phyloP scores from a whole-genome alignment of 2,888 invertebrate genomes.

The Seira musarum region DNA sequence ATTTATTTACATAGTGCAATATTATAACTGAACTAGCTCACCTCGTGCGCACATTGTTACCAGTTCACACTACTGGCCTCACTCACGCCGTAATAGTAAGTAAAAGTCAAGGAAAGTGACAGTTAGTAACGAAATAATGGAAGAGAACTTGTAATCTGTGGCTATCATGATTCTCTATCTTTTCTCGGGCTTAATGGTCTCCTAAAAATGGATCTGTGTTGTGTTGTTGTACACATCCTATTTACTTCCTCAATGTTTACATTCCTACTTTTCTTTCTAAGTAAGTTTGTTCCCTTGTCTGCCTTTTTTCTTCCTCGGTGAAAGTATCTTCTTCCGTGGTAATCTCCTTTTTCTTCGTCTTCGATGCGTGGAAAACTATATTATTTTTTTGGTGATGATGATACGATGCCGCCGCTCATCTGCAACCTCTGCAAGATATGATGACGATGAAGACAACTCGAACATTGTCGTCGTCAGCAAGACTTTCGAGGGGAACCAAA shows the following conservation, averaged over 20 bases:
- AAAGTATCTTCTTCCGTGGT: not conserved
- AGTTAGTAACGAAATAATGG: slow-evolving; percentile 45
- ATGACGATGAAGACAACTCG: not conserved
- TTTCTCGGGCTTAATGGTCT: slow-evolving; percentile 45
- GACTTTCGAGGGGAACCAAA: too few relatives aligned
- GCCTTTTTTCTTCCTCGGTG: not conserved
- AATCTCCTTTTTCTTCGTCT: slow-evolving; percentile 34
- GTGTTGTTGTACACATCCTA: not conserved
- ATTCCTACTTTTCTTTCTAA: slow-evolving; percentile 13
- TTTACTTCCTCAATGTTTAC: slow-evolving; percentile 17
- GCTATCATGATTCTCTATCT: slow-evolving; percentile 58
- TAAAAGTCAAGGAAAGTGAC: slow-evolving; percentile 40
- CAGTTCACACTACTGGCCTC: slow-evolving; percentile 9
- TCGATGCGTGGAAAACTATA: slow-evolving; percentile 58
- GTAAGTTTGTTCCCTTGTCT: slow-evolving; percentile 2
- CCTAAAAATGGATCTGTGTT: slow-evolving; percentile 40
- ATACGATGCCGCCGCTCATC: too few relatives aligned
- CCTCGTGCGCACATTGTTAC: slow-evolving; percentile 5
- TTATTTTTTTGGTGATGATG: slow-evolving; percentile 51
- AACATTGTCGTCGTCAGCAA: not conserved
- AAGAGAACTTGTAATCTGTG: slow-evolving; percentile 56
- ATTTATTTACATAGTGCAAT: slow-evolving; percentile 36
- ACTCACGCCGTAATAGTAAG: slow-evolving; percentile 27
- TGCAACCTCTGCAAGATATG: not conserved
- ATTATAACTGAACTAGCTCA: slow-evolving; percentile 13